A percentile compares a stretch with the other conserved stretches of the same genome.
Evolutionary conservation across 2,888 invertebrate species (phyloP).

Genomic region (Acanthosepion lycidas): DNA sequence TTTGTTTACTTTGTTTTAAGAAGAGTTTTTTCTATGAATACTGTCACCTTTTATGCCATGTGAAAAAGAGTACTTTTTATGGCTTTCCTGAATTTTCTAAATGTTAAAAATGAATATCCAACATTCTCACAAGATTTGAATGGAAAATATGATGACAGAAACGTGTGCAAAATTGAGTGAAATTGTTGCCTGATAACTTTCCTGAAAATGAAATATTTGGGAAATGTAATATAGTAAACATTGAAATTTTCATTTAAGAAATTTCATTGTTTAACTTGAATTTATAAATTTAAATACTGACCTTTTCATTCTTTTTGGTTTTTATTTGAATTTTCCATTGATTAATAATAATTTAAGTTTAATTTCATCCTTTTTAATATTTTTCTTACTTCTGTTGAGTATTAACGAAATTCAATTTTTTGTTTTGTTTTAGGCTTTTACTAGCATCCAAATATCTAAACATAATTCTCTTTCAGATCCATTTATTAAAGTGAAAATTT

Average conservation of each 20-base stretch:
- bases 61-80: neutral
- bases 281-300: neutral
- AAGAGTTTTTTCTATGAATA: too few species aligned
- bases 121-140: neutral
- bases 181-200: neutral
- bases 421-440: neutral
- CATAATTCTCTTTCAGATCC: neutral
- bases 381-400: neutral
- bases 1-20: too few species aligned
- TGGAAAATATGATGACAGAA: neutral
- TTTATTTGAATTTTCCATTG: too few species aligned
- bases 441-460: neutral
- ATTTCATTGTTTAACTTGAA: too few species aligned
- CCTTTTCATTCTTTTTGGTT: neutral
- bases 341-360: neutral
- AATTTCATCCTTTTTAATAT: neutral
- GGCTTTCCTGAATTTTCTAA: neutral
- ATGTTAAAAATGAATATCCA: neutral
- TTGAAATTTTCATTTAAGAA: too few species aligned
- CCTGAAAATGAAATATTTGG: neutral
- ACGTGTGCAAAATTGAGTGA: neutral
- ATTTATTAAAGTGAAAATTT: too few species aligned
- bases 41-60: neutral
- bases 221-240: too few species aligned
- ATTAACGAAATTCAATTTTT: neutral